phyloP scores from a whole-genome alignment of 2,113 vertebrate species.

The Aleadryas rufinucha region DNA sequence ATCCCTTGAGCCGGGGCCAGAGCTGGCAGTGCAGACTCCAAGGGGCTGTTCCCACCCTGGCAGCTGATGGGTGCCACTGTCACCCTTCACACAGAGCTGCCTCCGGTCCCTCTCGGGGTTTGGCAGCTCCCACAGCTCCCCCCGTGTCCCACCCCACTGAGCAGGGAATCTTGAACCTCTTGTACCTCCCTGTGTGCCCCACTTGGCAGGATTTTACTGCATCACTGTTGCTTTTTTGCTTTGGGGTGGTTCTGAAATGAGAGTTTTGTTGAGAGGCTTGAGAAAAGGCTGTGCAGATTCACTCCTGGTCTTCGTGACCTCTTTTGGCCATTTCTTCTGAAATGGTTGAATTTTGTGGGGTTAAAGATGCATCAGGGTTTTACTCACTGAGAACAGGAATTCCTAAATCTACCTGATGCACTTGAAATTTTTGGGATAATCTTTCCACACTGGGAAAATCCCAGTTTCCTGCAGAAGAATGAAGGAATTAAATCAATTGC shows the following conservation, averaged over 20 bases:
- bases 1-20: conserved; percentile 13
- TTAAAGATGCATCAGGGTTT: background rate
- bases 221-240: background rate
- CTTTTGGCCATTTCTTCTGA: background rate
- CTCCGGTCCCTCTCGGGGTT: background rate
- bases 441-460: background rate
- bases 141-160: background rate
- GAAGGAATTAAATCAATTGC: background rate
- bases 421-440: background rate
- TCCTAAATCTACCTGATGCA: background rate
- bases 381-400: background rate
- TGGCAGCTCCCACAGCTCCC: background rate
- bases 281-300: background rate
- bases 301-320: background rate
- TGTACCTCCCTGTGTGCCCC: background rate
- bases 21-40: background rate
- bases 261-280: background rate
- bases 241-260: background rate
- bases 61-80: background rate
- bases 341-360: background rate
- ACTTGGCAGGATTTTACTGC: background rate
- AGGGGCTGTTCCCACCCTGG: background rate
- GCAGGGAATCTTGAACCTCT: background rate
- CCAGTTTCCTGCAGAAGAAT: background rate
- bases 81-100: background rate